A percentile compares a stretch with the other conserved stretches of the same genome.
Evolutionary conservation across 2,113 vertebrate genomes (phyloP).

Genomic region (Nerophis ophidion): DNA sequence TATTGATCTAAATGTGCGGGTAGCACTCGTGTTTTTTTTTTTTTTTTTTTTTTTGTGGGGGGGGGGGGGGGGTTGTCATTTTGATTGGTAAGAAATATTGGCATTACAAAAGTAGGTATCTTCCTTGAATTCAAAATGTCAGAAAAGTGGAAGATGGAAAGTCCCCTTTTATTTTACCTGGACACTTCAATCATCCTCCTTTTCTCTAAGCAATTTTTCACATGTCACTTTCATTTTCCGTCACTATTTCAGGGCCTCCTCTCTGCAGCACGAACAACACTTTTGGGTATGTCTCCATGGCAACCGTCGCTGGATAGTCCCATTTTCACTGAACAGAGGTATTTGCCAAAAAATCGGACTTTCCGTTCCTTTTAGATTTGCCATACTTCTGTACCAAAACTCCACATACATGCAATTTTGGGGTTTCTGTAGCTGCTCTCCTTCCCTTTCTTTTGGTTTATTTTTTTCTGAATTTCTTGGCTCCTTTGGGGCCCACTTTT

Average conservation of each 20-base stretch:
- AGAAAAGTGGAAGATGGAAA: background rate
- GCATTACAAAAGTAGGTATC: background rate
- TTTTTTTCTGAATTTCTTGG: conserved; percentile 11
- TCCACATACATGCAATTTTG: background rate
- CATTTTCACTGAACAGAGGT: conserved; percentile 10
- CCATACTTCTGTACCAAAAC: conserved; percentile 14
- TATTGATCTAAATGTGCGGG: too few species aligned
- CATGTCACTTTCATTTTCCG: conserved; percentile 36
- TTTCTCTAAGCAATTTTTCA: conserved; percentile 15
- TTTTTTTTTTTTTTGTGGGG: too few species aligned
- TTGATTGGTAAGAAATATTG: background rate
- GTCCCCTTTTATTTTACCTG: background rate
- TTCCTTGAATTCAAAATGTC: background rate
- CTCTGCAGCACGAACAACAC: conserved; percentile 19
- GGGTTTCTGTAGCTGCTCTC: background rate
- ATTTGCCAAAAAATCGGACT: conserved; percentile 15
- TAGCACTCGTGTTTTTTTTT: too few species aligned
- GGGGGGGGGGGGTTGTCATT: too few species aligned
- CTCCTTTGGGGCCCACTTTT: background rate
- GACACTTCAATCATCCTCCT: background rate
- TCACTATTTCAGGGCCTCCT: conserved; percentile 22
- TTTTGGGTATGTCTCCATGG: conserved; percentile 51
- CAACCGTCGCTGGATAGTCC: conserved; percentile 46
- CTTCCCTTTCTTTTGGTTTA: background rate
- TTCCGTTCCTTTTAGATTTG: conserved; percentile 22